Evolutionary conservation across 2,797 vertebrate species (phyloP), one percentile per base, ranked within the genome.

Genomic region (Halcyon badia): DNA sequence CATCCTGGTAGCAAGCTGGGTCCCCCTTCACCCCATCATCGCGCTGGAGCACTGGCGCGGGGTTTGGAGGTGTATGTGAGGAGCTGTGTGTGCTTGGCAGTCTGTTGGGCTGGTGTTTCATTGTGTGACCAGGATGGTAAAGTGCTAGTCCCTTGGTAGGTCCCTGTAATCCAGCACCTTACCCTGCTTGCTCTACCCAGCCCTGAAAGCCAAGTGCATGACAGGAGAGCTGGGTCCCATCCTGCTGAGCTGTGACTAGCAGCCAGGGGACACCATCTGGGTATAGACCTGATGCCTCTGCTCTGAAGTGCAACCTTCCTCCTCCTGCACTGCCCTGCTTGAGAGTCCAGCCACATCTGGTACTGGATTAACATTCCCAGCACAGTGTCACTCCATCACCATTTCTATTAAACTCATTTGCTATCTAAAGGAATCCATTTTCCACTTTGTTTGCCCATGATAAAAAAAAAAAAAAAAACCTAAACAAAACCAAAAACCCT

Each of bases 401-500:
- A 81, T 91, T 97, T 96, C 96, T 96, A 76, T 96, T 94, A 97
- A 97, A 97, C 95, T 96, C 94, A 94, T 97, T 96, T 97, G 91
- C 96, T 97, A 91, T 95, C 96, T 94, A 97, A 97, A 98, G 94
- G 89, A 96, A 98, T 97, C 97, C 88, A 92, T 96, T 97, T 97
- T 97, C 97, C 85, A 96, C 97, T 97, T 97, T 96, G 89, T 96
- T 96, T 97, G 95, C 79, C 93, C 71, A 57, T 70, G 83, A 94
- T 79, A 62, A 83, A 83, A 84, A 87, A 91, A 89, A 81, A 30
- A 51, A 52, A 52, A 17, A 10, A 52, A 30, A 28, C 17, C 42
- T 17, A 17, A 26, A 26, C 26, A 25, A 51, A 51, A 52, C 26
- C 26, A 35, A 7, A 20, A 41, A 7, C 24, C 81, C 82, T 92